phyloP scores from a whole-genome alignment of 2,888 invertebrate genomes.

The Zeuzera pyrina region DNA sequence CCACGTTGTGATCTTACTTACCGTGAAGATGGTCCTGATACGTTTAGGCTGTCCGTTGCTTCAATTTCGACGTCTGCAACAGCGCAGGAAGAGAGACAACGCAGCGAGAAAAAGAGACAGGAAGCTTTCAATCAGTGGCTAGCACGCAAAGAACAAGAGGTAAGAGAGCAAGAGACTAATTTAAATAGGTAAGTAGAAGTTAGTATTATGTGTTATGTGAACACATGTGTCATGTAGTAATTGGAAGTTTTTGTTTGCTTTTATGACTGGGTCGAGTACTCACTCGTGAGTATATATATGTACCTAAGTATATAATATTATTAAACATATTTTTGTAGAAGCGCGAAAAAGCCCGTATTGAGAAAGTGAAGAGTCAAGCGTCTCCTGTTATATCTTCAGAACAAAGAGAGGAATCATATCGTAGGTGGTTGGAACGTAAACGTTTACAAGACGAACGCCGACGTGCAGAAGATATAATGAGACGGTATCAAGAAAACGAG shows the following conservation, averaged over 20 bases:
- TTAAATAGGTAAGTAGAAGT: too few species aligned
- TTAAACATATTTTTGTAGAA: conserved; percentile 25
- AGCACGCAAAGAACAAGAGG: conserved; percentile 59
- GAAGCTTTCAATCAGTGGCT: conserved; percentile 59
- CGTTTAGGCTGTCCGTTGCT: conserved; percentile 56
- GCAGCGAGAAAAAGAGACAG: conserved; percentile 47
- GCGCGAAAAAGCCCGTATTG: conserved; percentile 40
- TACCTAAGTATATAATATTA: conserved; percentile 1
- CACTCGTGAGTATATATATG: background rate
- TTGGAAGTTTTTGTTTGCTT: background rate
- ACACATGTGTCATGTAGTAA: too few species aligned
- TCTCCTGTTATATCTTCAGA: conserved; percentile 39
- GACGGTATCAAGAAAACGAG: conserved; percentile 38
- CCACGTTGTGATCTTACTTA: conserved; percentile 46
- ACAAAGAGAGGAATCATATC: conserved; percentile 62
- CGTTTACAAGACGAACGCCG: conserved; percentile 45
- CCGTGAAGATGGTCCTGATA: conserved; percentile 53
- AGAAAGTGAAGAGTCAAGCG: conserved; percentile 34
- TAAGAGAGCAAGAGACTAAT: conserved; percentile 13
- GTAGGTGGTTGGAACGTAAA: conserved; percentile 70
- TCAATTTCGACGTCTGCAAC: conserved; percentile 59
- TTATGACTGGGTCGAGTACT: background rate
- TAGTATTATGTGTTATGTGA: too few species aligned
- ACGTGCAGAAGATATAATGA: conserved; percentile 55
- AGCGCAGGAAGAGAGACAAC: conserved; percentile 58